Evolutionary conservation across 2,888 invertebrate genomes (phyloP).

Genomic region (Hypomecis punctinalis): DNA sequence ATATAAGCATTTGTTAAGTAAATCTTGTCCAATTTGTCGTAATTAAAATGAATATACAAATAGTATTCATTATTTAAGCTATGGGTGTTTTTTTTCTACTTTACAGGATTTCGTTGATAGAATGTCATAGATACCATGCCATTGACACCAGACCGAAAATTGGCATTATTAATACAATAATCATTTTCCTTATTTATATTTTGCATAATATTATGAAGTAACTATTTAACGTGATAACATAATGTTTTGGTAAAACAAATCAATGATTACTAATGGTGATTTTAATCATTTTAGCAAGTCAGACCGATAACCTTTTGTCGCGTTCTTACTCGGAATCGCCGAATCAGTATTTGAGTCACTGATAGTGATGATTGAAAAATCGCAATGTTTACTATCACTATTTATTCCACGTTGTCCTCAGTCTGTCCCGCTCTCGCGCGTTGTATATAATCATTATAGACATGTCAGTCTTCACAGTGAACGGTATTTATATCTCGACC

Average conservation of each 20-base stretch:
- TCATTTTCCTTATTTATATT: too few species aligned
- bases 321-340: conserved; percentile 4
- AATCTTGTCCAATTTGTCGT: too few species aligned
- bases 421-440: conserved; percentile 61
- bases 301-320: not conserved
- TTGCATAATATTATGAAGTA: not conserved
- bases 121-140: too few species aligned
- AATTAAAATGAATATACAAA: too few species aligned
- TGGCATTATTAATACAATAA: too few species aligned
- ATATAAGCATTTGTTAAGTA: too few species aligned
- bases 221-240: not conserved
- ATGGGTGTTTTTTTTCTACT: too few species aligned
- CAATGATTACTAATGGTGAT: not conserved
- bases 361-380: conserved; percentile 34
- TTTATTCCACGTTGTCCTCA: conserved; percentile 79
- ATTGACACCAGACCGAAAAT: too few species aligned
- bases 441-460: conserved; percentile 32
- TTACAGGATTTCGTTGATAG: too few species aligned
- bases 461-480: conserved; percentile 28
- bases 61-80: too few species aligned
- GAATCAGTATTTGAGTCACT: conserved; percentile 26
- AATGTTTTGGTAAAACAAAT: not conserved
- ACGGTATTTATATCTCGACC: conserved; percentile 63
- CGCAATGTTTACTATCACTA: conserved; percentile 68
- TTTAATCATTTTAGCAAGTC: not conserved